Conservation (phyloP, 2,797 vertebrate genomes). For the Melanotaenia parkinsoni region DNA sequence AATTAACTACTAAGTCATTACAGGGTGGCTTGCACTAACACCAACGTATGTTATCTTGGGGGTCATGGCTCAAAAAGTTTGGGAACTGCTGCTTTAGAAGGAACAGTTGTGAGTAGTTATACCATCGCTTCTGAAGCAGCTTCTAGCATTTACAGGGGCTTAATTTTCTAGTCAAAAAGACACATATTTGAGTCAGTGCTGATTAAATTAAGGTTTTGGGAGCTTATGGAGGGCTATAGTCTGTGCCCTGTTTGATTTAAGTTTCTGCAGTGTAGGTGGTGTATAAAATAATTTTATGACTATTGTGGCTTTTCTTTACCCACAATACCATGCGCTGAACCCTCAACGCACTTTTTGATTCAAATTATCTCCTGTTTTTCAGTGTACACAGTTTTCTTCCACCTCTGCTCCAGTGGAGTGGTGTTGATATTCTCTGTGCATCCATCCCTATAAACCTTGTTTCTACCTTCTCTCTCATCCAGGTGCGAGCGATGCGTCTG, state of each 20-base stretch:
- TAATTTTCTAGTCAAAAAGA: not conserved
- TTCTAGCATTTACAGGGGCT: not conserved
- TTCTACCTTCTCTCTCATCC: constrained; percentile 19
- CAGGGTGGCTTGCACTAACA: too few species aligned
- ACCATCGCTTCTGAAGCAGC: not conserved
- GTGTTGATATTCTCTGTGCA: constrained; percentile 4
- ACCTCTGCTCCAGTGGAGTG: not conserved
- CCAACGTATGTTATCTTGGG: too few species aligned
- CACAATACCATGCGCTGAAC: too few species aligned
- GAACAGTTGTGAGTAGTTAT: not conserved
- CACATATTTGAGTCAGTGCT: not conserved
- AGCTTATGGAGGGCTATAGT: not conserved
- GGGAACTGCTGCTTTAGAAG: too few species aligned
- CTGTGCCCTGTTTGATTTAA: not conserved
- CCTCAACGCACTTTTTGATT: too few species aligned
- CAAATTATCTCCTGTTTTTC: not conserved
- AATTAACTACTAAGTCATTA: too few species aligned
- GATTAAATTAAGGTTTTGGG: not conserved
- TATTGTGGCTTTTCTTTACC: not conserved
- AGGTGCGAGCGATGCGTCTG: constrained; percentile 94
- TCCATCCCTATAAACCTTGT: constrained; percentile 30
- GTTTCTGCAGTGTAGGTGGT: not conserved
- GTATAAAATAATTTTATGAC: not conserved
- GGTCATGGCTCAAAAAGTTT: too few species aligned
- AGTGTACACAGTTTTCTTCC: not conserved